Conservation (phyloP, 2,888 invertebrate species). For the Spilarctia lutea region DNA sequence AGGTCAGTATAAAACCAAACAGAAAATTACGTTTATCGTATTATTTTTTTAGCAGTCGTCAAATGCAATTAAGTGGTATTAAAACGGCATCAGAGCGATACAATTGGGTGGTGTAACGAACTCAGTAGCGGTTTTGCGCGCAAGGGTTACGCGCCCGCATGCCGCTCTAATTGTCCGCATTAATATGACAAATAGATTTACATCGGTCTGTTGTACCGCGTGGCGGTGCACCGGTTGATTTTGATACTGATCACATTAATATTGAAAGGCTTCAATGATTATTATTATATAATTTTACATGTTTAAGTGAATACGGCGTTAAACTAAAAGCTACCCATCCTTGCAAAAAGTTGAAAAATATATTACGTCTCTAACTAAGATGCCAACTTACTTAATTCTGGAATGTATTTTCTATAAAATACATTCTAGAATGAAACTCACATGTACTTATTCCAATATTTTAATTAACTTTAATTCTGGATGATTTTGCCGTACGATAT, state of each 20-base stretch:
- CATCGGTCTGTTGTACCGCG: slow-evolving; percentile 66
- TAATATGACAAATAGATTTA: slow-evolving; percentile 85
- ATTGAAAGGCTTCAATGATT: background rate
- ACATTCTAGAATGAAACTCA: too few species aligned
- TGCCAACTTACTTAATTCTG: too few species aligned
- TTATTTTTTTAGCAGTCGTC: slow-evolving; percentile 54
- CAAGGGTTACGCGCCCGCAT: slow-evolving; percentile 81
- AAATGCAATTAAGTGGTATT: slow-evolving; percentile 74
- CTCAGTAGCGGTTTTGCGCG: slow-evolving; percentile 58
- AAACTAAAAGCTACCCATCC: background rate
- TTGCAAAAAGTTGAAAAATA: too few species aligned
- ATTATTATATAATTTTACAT: background rate
- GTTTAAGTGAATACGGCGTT: background rate
- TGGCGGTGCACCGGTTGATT: slow-evolving; percentile 26
- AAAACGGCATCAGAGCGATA: slow-evolving; percentile 61
- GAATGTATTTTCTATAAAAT: too few species aligned
- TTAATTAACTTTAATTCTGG: too few species aligned
- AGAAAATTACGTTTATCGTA: slow-evolving; percentile 47
- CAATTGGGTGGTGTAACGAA: slow-evolving; percentile 65
- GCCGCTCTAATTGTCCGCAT: slow-evolving; percentile 79
- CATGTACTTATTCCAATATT: too few species aligned
- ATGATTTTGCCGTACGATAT: too few species aligned
- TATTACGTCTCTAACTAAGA: too few species aligned
- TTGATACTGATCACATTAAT: slow-evolving; percentile 30
- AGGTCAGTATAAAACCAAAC: slow-evolving; percentile 27